Base-by-base conservation (phyloP, 2,113 vertebrate species). In the Pangasianodon hypophthalmus region DNA sequence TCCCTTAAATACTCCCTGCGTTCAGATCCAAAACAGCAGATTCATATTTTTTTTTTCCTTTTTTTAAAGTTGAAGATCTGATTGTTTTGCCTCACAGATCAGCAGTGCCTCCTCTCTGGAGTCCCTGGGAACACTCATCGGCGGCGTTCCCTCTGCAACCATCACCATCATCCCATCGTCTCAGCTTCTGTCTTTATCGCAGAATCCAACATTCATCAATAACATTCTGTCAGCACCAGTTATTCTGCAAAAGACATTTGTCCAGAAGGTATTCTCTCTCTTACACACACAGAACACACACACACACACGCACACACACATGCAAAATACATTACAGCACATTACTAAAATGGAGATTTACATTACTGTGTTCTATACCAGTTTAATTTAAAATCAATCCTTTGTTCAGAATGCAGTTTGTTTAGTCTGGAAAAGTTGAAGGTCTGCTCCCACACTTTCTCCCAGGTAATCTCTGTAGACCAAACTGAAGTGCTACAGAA, bases 71-170 rank as follows among this genome's bases (percentile, higher is more conserved):
- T 46, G 4, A 75, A 3, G 44, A 48, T 79, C 21, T 79, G 75
- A 79, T 48, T 79, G 21, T 50, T 82, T 81, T 91, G 44, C 84
- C 80, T 91, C 16, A 88, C 88, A 95, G 95, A 85, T 94, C 62
- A 90, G 88, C 91, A 93, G 4, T 1, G 64, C 50, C 46, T 7
- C 88, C 32, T 71, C 90, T 44, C 84, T 95, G 83, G 41, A 67
- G 32, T 92, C 92, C 24, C 90, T 95, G 1, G 94, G 95, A 13
- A 75, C 92, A 0, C 92, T 95, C 16, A 29, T 95, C 29, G 52
- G 37, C 60, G 95, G 95, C 4, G 26, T 94, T 92, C 86, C 92
- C 8, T 87, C 94, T 26, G 2, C 37, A 3, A 37, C 13, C 16
- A 77, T 95, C 14, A n/a, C 85, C 50, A 82, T 26, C 1, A 88